Evolutionary conservation across 2,113 vertebrate species (phyloP).

Genomic region (Rhinoderma darwinii): DNA sequence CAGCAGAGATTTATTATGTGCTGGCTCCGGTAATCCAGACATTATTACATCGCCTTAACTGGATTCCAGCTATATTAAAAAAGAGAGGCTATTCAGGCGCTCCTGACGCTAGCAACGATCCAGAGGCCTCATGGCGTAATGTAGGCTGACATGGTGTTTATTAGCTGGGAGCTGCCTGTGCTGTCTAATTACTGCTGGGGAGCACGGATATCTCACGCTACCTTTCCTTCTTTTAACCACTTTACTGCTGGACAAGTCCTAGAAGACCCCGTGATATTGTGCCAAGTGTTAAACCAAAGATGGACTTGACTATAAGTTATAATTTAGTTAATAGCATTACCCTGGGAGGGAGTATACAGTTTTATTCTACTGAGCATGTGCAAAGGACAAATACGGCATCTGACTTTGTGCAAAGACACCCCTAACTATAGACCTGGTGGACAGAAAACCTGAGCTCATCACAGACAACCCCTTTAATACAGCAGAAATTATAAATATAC

Average conservation of each 20-base stretch:
- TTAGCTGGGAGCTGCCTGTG: constrained; percentile 57
- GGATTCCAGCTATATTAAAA: constrained; percentile 60
- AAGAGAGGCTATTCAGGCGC: constrained; percentile 44
- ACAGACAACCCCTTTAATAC: too few relatives aligned
- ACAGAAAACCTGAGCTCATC: too few relatives aligned
- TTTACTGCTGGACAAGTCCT: background rate
- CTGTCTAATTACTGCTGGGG: constrained; percentile 51
- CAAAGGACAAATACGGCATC: too few relatives aligned
- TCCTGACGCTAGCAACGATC: constrained; percentile 16
- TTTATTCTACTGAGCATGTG: too few relatives aligned
- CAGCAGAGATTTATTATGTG: constrained; percentile 57
- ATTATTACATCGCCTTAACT: constrained; percentile 60
- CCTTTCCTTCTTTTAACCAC: constrained; percentile 8
- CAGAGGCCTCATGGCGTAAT: constrained; percentile 52
- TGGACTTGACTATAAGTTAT: too few relatives aligned
- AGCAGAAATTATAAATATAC: too few relatives aligned
- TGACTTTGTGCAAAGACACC: too few relatives aligned
- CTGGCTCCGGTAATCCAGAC: constrained; percentile 56
- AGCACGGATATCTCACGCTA: constrained; percentile 11
- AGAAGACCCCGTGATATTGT: background rate
- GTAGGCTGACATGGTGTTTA: constrained; percentile 58
- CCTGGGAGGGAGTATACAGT: too few relatives aligned
- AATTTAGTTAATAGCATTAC: too few relatives aligned
- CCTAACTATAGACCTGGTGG: too few relatives aligned
- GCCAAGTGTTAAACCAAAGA: background rate